Evolutionary conservation across 2,113 vertebrate genomes (phyloP).

Genomic region (Lipotes vexillifer): DNA sequence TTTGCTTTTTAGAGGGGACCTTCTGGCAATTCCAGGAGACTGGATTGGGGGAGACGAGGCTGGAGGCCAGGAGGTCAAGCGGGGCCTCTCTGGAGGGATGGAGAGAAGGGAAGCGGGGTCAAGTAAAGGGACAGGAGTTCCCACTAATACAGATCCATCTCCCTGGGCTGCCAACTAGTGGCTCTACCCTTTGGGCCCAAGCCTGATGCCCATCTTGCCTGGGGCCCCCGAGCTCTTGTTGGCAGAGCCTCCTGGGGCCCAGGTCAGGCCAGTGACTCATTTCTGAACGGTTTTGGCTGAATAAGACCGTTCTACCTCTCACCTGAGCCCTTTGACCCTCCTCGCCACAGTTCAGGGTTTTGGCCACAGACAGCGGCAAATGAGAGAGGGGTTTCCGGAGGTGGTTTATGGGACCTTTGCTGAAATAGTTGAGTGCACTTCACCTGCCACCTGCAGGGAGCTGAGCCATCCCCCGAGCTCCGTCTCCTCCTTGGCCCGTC

Average conservation of each 20-base stretch:
- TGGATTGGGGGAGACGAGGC: not conserved
- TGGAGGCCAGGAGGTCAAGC: not conserved
- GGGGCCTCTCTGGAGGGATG: not conserved
- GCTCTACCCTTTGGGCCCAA: not conserved
- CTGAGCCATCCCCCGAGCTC: fast-evolving
- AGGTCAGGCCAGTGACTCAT: not conserved
- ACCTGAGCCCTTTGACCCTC: not conserved
- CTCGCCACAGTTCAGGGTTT: not conserved
- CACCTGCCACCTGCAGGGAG: not conserved
- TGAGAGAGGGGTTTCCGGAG: not conserved
- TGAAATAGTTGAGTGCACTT: not conserved
- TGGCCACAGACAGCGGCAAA: not conserved
- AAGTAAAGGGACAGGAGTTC: not conserved
- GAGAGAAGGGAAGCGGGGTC: not conserved
- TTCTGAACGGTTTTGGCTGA: not conserved
- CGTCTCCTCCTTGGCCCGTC: not conserved
- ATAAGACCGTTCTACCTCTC: not conserved
- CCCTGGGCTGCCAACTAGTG: too few relatives aligned
- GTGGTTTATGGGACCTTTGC: not conserved
- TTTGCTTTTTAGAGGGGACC: not conserved
- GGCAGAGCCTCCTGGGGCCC: not conserved
- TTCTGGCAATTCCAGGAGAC: not conserved
- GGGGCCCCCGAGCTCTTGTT: not conserved
- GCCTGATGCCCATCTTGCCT: not conserved
- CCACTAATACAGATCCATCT: not conserved